Evolutionary conservation across 2,888 invertebrate genomes (phyloP).

Genomic region (Gymnoscelis rufifasciata): DNA sequence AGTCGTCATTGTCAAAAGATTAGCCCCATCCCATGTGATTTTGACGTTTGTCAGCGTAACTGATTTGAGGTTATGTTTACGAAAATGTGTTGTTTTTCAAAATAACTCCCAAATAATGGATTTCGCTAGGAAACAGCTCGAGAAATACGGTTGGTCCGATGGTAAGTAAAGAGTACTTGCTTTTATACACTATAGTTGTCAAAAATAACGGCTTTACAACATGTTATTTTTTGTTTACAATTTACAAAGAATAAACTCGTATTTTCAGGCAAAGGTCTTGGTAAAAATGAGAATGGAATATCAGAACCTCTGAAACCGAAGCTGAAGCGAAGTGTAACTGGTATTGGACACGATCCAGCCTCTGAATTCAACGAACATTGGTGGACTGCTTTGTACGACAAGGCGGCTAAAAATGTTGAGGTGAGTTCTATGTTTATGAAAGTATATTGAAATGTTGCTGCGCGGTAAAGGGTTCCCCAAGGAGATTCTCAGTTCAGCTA

Average conservation of each 20-base stretch:
- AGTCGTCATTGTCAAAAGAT: too few relatives aligned
- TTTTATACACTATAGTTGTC: too few relatives aligned
- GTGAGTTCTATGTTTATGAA: slow-evolving; percentile 40
- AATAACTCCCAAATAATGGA: slow-evolving; percentile 64
- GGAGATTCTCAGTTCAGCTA: too few relatives aligned
- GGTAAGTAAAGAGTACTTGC: slow-evolving; percentile 39
- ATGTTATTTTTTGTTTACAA: too few relatives aligned
- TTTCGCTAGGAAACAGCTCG: slow-evolving; percentile 84
- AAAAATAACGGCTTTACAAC: too few relatives aligned
- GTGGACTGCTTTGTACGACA: slow-evolving; percentile 90
- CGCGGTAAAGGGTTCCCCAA: too few relatives aligned
- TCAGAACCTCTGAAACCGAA: slow-evolving; percentile 86
- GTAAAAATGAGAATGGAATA: slow-evolving; percentile 89
- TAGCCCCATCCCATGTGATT: slow-evolving; percentile 12
- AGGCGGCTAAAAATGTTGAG: slow-evolving; percentile 84
- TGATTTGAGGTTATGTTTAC: slow-evolving; percentile 11
- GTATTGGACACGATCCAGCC: slow-evolving; percentile 87
- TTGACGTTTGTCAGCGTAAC: slow-evolving; percentile 3
- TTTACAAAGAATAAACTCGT: background rate
- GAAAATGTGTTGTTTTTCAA: background rate
- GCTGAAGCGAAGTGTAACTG: slow-evolving; percentile 87
- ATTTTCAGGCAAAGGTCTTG: slow-evolving; percentile 88
- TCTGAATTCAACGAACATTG: slow-evolving; percentile 89
- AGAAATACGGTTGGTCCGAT: slow-evolving; percentile 87
- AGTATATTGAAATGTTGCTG: too few relatives aligned